Base-by-base conservation (phyloP, 1,140 invertebrate species). In the Drosophila malerkotliana region DNA sequence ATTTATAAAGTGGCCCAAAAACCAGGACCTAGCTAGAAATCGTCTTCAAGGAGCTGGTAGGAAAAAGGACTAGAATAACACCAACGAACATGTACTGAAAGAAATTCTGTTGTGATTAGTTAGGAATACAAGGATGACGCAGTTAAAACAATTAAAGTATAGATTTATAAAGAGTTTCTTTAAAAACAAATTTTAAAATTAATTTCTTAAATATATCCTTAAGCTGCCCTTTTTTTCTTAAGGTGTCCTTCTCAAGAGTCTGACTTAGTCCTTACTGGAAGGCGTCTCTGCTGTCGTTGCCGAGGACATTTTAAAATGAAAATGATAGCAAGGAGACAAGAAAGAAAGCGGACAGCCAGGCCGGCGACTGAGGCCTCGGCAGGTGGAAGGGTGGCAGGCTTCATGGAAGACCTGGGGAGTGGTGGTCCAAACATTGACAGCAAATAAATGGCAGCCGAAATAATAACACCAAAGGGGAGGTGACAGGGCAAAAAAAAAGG, bases 391-490 rank as follows among this genome's bases (percentile, higher is more conserved):
- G 39, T 54, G 71, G 75, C 53, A 54, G 60, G 62, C 56, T 21
- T 21, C 21, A 21, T 21, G 21, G 21, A 21, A 21, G 3, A 21
- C 21, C 21, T 21, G 21, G 21, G 21, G 21, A 21, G 21, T 21
- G 21, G 21, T 21, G 71, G 71, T 68, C 79, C 66, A 82, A 88
- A 84, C 83, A 88, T 88, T 88, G 83, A 88, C 84, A 89, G 85
- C 84, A 88, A 89, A 90, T 90, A 88, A 88, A 88, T 88, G 84
- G 85, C 76, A 83, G 76, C 83, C 72, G 83, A 88, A 88, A 88
- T 88, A 88, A 89, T 88, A 88, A 89, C 83, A 88, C 76, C 84
- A 72, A 88, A 88, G 67, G 64, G 83, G 84, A 68, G 83, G 83
- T 75, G 67, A 44, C 41, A 15, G n/a, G 41, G 4, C 41, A 14